Conservation (phyloP, 2,113 vertebrate species). For the Bos javanicus region DNA sequence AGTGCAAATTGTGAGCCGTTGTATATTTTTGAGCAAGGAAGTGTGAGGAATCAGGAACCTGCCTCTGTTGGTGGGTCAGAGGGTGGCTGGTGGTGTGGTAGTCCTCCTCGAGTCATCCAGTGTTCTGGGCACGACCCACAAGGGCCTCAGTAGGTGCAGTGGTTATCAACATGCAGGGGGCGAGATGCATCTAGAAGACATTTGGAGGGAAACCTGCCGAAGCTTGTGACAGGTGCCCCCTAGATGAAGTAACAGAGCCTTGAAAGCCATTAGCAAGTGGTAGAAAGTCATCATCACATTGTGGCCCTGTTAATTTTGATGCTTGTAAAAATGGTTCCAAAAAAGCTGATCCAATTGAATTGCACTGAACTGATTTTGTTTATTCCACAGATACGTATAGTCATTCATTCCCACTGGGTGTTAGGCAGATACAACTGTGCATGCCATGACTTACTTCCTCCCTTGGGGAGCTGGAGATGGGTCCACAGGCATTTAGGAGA, state of each 20-base stretch:
- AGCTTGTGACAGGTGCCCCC: not conserved
- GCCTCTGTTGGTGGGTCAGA: not conserved
- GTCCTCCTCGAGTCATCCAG: not conserved
- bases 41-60: not conserved
- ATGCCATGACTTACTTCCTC: not conserved
- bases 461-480: fast-evolving
- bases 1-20: not conserved
- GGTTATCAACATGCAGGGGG: fast-evolving
- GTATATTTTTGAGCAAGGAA: not conserved
- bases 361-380: not conserved
- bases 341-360: not conserved
- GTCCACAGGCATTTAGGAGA: not conserved
- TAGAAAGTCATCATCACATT: not conserved
- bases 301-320: not conserved
- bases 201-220: not conserved
- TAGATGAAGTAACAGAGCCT: not conserved
- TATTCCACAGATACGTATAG: not conserved
- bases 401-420: not conserved
- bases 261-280: not conserved
- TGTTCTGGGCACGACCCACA: no score
- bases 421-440: not conserved
- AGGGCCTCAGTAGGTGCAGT: not conserved
- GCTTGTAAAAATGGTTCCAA: not conserved
- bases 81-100: not conserved
- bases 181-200: not conserved